Evolutionary conservation across 2,888 invertebrate genomes (phyloP), one percentile per base, ranked within the genome.

Genomic region (Odontocerum albicorne): DNA sequence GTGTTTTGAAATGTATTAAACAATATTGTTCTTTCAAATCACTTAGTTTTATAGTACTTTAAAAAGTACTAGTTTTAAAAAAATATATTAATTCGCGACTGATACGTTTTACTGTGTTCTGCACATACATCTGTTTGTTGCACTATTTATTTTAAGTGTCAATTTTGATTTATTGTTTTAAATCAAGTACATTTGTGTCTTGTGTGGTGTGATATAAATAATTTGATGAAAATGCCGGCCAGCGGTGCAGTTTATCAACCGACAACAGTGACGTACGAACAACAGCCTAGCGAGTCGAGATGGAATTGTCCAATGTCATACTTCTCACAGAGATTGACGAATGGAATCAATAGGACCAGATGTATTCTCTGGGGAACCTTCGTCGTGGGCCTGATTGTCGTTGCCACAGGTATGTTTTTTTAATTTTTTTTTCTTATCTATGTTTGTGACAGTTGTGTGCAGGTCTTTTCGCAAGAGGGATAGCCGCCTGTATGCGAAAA

Each of bases 191-290:
- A 32, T 44, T 44, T 32, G 32, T 44, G 12, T 19, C 32, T 15
- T n/a, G 1, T 13, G 12, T 35, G 13, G 13, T 13, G 7, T 3
- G 12, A 12, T 12, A 12, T n/a, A 35, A 12, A 15, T 35, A 35
- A 38, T 33, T 40, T 44, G 13, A 35, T 63, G 65, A 80, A 72
- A 69, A 86, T 86, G 86, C 85, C 86, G 63, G 79, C 82, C 52
- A 75, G 74, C 61, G 84, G 85, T 68, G 86, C 87, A 57, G 88
- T 88, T 42, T 88, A 88, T 72, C 88, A 88, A 70, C 88, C 88
- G 12, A 88, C 88, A 59, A 88, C 88, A 62, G 87, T 87, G 62
- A 87, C 87, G 50, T 88, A 87, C 68, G 87, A 87, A 69, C 79
- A 80, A 63, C 78, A 77, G 64, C 76, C 77, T n/a, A 70, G 67